Evolutionary conservation across 2,113 vertebrate species (phyloP).

Genomic region (Mesoclemmys tuberculata): DNA sequence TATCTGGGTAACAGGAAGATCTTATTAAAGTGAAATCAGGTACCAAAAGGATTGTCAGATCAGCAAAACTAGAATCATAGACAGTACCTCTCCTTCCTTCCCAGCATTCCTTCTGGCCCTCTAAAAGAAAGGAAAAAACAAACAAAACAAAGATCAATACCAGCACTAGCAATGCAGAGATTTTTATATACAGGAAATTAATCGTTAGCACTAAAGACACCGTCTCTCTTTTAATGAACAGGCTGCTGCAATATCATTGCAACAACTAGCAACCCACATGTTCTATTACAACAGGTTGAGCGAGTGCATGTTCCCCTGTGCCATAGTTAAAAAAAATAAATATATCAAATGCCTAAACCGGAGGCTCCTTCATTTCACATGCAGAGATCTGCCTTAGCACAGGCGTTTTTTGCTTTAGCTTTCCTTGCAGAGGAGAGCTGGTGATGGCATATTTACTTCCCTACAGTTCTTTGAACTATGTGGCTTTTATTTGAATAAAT

Average conservation of each 20-base stretch:
- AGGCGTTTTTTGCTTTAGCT: not conserved
- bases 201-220: conserved; percentile 52
- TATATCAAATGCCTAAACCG: conserved; percentile 33
- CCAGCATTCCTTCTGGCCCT: not conserved
- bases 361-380: conserved; percentile 49
- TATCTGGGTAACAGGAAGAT: conserved; percentile 50
- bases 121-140: not conserved
- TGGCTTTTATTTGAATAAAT: conserved; percentile 67
- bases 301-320: conserved; percentile 78
- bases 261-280: conserved; percentile 79
- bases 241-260: conserved; percentile 84
- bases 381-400: not conserved
- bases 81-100: not conserved
- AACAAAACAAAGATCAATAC: conserved; percentile 9
- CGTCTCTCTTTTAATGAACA: conserved; percentile 71
- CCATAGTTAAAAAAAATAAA: conserved; percentile 59
- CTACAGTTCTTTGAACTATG: conserved; percentile 28
- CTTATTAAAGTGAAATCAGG: conserved; percentile 59
- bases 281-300: conserved; percentile 83
- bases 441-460: conserved; percentile 38
- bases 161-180: not conserved
- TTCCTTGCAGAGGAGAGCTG: conserved; percentile 13
- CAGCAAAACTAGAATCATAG: conserved; percentile 25
- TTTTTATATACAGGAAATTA: conserved; percentile 36
- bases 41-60: conserved; percentile 50